Base-by-base conservation (phyloP, 2,888 invertebrate genomes). In the Charanyca ferruginea region DNA sequence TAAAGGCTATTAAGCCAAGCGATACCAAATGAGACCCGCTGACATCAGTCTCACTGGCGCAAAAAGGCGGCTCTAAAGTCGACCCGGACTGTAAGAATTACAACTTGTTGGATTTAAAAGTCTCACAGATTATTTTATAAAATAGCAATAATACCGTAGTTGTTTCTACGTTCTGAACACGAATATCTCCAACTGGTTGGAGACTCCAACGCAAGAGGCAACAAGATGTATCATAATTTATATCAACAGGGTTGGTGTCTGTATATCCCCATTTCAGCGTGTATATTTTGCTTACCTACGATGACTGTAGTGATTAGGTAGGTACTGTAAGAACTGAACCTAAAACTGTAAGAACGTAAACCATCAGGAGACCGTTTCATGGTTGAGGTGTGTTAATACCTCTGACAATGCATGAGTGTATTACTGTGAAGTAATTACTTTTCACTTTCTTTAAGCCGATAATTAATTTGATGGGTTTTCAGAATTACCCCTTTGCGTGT, bases 381-480 rank as follows among this genome's bases (percentile, higher is more conserved):
- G 28, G 16, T 8, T 22, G 23, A 32, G 48, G 38, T 48, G 22
- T 32, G 32, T 74, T 67, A 42, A 58, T 42, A 22, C n/a, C 38
- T 38, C 20, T 28, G 22, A 16, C 35, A 47, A 25, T 38, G 52
- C 16, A 28, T 18, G 47, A n/a, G n/a, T n/a, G n/a, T n/a, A n/a
- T n/a, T n/a, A 57, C 44, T 25, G 32, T 28, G 7, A 22, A 52
- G 18, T 48, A 18, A 48, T 51, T 47, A 35, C 23, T 44, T 52
- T 45, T 22, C 25, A 61, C 61, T 57, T 52, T 22, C 11, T 11
- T 38, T 16, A 25, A 22, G 45, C 47, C 35, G 20, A 68, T 44
- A 74, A 55, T 69, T 55, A 44, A 55, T 57, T 59, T 57, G 13
- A 69, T 53, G 45, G 42, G 16, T 22, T 45, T 47, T 42, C 9